Percentiles rank a stretch among this genome's conserved stretches.
Evolutionary conservation across 2,888 invertebrate genomes (phyloP).

Genomic region (Cyclophora punctaria): DNA sequence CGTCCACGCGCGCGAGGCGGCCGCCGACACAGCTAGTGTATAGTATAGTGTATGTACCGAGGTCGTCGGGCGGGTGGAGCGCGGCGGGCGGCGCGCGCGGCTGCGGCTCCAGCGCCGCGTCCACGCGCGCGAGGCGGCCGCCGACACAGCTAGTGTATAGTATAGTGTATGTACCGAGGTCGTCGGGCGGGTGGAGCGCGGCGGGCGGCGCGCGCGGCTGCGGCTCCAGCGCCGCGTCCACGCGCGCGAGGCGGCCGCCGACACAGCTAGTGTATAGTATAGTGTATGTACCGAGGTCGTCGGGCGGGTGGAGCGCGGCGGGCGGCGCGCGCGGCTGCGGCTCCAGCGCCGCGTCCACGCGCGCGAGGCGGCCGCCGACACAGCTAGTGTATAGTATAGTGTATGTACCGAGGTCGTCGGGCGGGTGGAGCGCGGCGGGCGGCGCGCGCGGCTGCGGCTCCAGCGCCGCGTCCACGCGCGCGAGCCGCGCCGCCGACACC

Average conservation of each 20-base stretch:
- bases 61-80: constrained; percentile 39
- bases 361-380: constrained; percentile 74
- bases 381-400: constrained; percentile 25
- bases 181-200: constrained; percentile 35
- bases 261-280: constrained; percentile 37
- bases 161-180: constrained; percentile 35
- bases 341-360: constrained; percentile 79
- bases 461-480: constrained; percentile 78
- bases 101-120: constrained; percentile 78
- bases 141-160: constrained; percentile 45
- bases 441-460: constrained; percentile 62
- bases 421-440: constrained; percentile 30
- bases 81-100: constrained; percentile 31
- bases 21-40: constrained; percentile 36
- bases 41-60: constrained; percentile 28
- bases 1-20: constrained; percentile 78
- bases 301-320: constrained; percentile 31
- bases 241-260: constrained; percentile 75
- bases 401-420: constrained; percentile 47
- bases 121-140: constrained; percentile 77
- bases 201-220: constrained; percentile 40
- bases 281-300: constrained; percentile 42
- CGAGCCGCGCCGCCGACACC: constrained; percentile 71
- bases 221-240: constrained; percentile 79
- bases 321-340: constrained; percentile 50